Base-by-base conservation (phyloP, 2,888 invertebrate genomes). In the Acutogordius australiensis region DNA sequence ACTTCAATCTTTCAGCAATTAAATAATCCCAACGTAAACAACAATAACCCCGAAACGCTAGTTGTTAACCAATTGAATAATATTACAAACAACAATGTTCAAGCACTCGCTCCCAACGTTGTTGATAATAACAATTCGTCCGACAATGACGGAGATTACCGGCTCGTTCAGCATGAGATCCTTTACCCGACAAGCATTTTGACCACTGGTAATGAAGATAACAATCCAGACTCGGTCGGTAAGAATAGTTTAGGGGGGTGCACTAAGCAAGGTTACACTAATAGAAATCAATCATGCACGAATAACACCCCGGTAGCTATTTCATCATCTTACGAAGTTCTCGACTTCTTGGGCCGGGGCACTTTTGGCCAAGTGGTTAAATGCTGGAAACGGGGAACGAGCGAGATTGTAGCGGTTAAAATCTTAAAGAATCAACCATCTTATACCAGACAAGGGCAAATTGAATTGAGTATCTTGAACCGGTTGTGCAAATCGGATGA, bases 361-460 rank as follows among this genome's bases (percentile, higher is more conserved):
- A 97, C 94, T 66, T 97, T 97, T 76, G 94, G 94, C 65, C 79
- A 81, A 73, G 97, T 99, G 70, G 97, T 97, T 70, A 99, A 99
- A 76, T 99, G 97, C 75, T 97, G 97, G 94, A 97, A 99, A 76
- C 91, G 94, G 72, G 94, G 94, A 72, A 97, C 97, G 68, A 97
- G 90, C 72, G 94, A 99, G 75, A 94, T 99, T 70, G 94, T 97
- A 68, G 97, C 97, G 71, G 97, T 99, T 73, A 99, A 99, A 78
- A 99, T 99, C 72, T 77, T 99, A 63, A 99, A 99, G 77, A 99
- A 99, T 77, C 97, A 99, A 76, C 97, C 97, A 65, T 94, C 91
- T 67, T 99, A 99, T 76, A 94, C 94, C 65, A 81, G 97, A 68
- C 97, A 97, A 77, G 97, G 97, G 66, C 97, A 99, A 77, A 97